Base-by-base conservation (phyloP, 2,888 invertebrate species). In the Dynastes grantii region DNA sequence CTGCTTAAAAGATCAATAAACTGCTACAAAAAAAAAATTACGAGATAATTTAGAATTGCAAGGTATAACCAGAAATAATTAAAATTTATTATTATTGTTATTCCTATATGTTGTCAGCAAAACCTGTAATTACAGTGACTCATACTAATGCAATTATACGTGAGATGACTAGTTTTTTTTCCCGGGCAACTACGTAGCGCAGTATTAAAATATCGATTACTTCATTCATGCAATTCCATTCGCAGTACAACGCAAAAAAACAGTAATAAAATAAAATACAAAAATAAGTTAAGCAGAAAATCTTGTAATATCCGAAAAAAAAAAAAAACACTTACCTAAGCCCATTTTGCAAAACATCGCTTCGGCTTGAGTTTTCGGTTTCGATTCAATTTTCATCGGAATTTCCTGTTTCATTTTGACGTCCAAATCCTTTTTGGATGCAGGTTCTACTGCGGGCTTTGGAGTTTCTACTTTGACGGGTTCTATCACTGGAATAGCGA, bases 261-360 rank as follows among this genome's bases (percentile, higher is more conserved):
- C 6, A 61, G 68, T 13, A 13, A 37, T 27, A 40, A 37, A 67
- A 76, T 68, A 27, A 76, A 58, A 29, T 68, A 4, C 32, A 61
- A 61, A 61, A 16, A 75, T 9, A 37, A 32, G n/a, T 75, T 1
- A 49, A 73, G 45, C 45, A 45, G 45, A 45, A 45, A 45, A 45
- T 45, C 1, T 45, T 8, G 8, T 2, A 22, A 22, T 22, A 11
- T 45, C 45, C 6, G 6, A 37, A 37, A 6, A 45, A 40, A 6
- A 45, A 40, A 71, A 37, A n/a, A 29, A 40, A 63, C 8, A 79
- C 80, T 93, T 86, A 94, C 94, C 94, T 75, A 94, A 89, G 84
- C 94, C 94, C 91, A 94, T 93, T 88, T 92, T 92, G 87, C 92
- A 92, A 90, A 94, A 94, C 85, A 94, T 92, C 82, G 93, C 93